phyloP scores from a whole-genome alignment of 2,113 vertebrate species.

The Zosterops pallidus region DNA sequence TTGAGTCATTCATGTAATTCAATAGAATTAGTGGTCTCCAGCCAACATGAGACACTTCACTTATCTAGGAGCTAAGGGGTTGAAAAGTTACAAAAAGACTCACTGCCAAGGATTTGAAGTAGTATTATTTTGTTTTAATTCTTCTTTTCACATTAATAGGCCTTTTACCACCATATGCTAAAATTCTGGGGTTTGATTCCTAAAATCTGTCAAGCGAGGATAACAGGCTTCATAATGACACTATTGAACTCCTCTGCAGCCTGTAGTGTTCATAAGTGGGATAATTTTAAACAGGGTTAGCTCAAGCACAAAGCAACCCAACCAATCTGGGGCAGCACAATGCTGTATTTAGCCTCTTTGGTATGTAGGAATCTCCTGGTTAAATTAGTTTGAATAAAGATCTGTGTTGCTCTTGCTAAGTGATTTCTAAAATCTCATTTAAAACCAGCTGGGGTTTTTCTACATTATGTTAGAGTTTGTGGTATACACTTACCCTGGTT shows the following conservation, averaged over 20 bases:
- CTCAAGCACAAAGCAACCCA: neutral
- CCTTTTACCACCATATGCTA: neutral
- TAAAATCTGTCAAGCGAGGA: neutral
- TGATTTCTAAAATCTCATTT: neutral
- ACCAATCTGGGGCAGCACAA: neutral
- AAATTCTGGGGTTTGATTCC: neutral
- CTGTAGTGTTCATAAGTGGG: neutral
- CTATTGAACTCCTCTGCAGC: neutral
- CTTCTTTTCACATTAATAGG: neutral
- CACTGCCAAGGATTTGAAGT: neutral
- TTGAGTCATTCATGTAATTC: neutral
- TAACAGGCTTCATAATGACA: neutral
- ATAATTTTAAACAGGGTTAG: slow-evolving; percentile 7
- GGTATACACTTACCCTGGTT: neutral
- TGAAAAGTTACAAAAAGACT: neutral
- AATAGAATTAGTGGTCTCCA: neutral
- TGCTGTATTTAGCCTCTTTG: neutral
- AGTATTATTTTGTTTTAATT: neutral
- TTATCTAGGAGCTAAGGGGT: neutral
- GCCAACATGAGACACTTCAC: neutral
- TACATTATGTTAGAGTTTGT: neutral
- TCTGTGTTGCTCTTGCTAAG: neutral
- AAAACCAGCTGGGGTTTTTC: neutral
- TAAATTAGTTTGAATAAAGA: neutral
- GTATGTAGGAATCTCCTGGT: neutral